These are phyloP conservation scores for Panulirus ornatus DNA, from an alignment of 1,140 invertebrate species.

Conservation along the genomic window DNA sequence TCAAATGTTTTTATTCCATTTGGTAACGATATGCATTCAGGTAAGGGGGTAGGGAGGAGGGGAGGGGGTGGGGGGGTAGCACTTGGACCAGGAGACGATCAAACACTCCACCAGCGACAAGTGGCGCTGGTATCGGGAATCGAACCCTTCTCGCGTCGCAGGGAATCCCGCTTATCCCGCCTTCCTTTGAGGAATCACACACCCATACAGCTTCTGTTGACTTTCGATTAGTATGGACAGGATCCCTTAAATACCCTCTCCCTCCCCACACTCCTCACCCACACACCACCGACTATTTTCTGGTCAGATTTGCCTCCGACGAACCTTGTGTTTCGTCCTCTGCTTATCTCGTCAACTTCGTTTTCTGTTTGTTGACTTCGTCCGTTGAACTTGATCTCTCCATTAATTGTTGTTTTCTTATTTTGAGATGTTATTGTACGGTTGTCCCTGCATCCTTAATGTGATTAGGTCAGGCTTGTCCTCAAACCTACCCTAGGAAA, in stretches of 20 bases:
- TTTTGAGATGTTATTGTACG: too few species aligned
- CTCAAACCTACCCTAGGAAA: too few species aligned
- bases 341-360: not conserved
- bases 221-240: constrained; percentile 64
- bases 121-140: not conserved
- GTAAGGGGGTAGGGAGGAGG: not conserved
- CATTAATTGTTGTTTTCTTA: too few species aligned
- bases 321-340: not conserved
- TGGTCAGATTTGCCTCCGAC: not conserved
- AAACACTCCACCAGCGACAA: constrained; percentile 27
- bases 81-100: not conserved
- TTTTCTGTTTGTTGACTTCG: too few species aligned
- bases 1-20: constrained; percentile 38
- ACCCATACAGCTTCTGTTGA: constrained; percentile 49
- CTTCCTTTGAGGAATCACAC: constrained; percentile 43
- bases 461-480: too few species aligned
- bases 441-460: too few species aligned
- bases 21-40: constrained; percentile 12
- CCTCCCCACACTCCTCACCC: not conserved
- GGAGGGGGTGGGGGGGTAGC: not conserved
- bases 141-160: not conserved
- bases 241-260: not conserved
- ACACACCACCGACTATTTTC: constrained; percentile 27
- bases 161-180: constrained; percentile 16
- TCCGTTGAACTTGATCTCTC: too few species aligned